phyloP scores from a whole-genome alignment of 2,113 vertebrate species.

The Zapus hudsonius region DNA sequence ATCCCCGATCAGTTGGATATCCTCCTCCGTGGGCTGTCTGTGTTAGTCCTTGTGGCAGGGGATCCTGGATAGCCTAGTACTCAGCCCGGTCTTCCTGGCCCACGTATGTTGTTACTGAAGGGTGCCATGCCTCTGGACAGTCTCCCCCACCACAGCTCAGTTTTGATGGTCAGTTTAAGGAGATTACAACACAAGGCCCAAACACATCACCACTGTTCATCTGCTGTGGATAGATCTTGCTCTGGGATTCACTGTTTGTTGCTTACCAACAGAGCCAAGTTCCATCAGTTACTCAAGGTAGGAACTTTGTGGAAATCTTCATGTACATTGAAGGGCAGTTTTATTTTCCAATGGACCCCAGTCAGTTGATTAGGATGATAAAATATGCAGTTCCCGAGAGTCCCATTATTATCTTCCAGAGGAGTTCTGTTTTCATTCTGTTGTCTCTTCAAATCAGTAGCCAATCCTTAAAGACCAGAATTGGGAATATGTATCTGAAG shows the following conservation, averaged over 20 bases:
- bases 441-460: neutral
- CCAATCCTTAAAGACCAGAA: neutral
- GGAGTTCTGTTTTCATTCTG: neutral
- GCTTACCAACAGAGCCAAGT: neutral
- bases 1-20: no score
- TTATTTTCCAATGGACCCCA: neutral
- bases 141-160: no score
- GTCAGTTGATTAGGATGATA: neutral
- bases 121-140: no score
- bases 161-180: neutral
- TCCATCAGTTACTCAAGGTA: neutral
- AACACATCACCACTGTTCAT: fast-evolving
- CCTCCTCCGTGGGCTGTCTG: no score
- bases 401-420: conserved; percentile 1
- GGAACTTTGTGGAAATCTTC: neutral
- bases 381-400: neutral
- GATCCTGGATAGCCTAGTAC: no score
- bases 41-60: no score
- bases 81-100: no score
- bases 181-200: neutral
- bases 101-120: no score
- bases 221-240: fast-evolving
- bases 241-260: neutral
- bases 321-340: neutral
- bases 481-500: neutral